Base-by-base conservation (phyloP, 2,888 invertebrate species). In the Nephrotoma guestfalica region DNA sequence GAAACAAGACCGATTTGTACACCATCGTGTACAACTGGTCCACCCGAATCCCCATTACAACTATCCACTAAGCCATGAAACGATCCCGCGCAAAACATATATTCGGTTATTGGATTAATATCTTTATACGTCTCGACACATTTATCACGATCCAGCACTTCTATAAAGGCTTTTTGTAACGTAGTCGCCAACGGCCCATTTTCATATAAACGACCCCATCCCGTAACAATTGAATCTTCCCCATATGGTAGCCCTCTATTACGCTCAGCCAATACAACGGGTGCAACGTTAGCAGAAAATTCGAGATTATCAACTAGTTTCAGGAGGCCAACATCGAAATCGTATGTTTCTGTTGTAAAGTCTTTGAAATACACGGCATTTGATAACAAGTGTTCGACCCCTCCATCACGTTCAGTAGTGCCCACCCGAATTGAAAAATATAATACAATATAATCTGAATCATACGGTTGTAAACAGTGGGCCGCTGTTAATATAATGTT, bases 81-180 rank as follows among this genome's bases (percentile, higher is more conserved):
- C n/a, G 84, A 84, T 13, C 84, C 84, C 41, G 84, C 84, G 41
- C 84, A 84, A 42, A 84, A 84, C 84, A 84, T 84, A 84, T 84
- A 15, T 7, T 84, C 42, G 15, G 84, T 84, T 15, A 84, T 84
- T 15, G 84, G 84, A 84, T 84, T 84, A 84, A 84, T 84, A 41
- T 41, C 6, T 41, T n/a, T 0, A 41, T 41, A 84, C 0, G 42
- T 84, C 6, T 41, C 42, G 15, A 84, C 13, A 30, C 84, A 84
- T 4, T 4, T 15, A 41, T 13, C 5, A 41, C 42, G 84, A 84
- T 41, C 84, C 6, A 84, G 6, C 1, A 84, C 84, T 9, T 41
- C 41, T n/a, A 84, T 84, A 6, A 41, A 41, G 6, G 6, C 84
- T 9, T 84, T 84, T 84, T 84, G 84, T 41, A 84, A 41, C 7